Conservation (phyloP, 2,888 invertebrate genomes). For the Epistrophella euchroma region DNA sequence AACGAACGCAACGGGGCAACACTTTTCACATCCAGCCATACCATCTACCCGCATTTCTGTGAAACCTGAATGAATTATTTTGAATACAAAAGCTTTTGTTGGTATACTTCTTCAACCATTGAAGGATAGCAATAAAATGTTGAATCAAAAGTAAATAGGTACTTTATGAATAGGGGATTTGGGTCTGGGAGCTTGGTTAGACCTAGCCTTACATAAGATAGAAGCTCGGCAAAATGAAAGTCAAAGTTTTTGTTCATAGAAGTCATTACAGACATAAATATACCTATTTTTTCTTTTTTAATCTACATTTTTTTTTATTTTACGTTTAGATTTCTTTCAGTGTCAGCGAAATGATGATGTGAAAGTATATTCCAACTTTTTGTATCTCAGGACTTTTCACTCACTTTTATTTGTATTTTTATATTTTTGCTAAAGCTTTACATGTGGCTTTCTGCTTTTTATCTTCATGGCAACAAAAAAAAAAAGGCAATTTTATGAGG, state of each 20-base stretch:
- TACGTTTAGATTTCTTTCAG: constrained; percentile 68
- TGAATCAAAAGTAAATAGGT: constrained; percentile 39
- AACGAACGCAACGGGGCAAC: constrained; percentile 10
- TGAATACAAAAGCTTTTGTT: constrained; percentile 17
- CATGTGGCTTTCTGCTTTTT: constrained; percentile 27
- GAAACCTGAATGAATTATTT: constrained; percentile 19
- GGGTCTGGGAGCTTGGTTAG: background rate
- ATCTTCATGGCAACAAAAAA: constrained; percentile 29
- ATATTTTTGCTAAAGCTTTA: constrained; percentile 18
- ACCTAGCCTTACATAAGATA: background rate
- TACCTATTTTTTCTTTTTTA: background rate
- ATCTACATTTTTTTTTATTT: constrained; percentile 26
- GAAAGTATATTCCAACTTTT: constrained; percentile 16
- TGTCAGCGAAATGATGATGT: constrained; percentile 53
- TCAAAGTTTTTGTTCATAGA: constrained; percentile 12
- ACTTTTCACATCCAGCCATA: constrained; percentile 10
- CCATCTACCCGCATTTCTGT: background rate
- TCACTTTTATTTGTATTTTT: constrained; percentile 12
- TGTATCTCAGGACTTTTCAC: constrained; percentile 10
- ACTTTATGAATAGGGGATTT: background rate
- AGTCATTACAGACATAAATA: constrained; percentile 32
- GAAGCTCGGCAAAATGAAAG: constrained; percentile 23
- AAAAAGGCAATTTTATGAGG: constrained; percentile 46
- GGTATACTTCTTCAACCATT: constrained; percentile 15
- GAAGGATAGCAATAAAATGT: constrained; percentile 36